Percentiles rank a stretch among this genome's conserved stretches.
phyloP scores from a whole-genome alignment of 2,888 invertebrate genomes.

The Spilosoma lubricipeda region DNA sequence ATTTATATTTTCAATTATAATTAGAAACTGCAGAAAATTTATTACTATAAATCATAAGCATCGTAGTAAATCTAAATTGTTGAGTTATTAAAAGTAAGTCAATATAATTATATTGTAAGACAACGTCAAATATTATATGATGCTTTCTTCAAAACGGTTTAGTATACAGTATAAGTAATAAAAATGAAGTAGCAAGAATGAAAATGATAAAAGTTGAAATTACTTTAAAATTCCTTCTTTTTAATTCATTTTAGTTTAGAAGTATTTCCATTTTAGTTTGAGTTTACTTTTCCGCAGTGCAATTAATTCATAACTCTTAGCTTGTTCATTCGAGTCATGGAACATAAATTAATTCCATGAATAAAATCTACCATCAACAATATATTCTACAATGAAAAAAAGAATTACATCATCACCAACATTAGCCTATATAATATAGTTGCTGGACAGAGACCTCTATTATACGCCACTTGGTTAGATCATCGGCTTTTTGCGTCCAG shows the following conservation, averaged over 20 bases:
- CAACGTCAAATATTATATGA: constrained; percentile 41
- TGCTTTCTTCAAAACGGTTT: constrained; percentile 44
- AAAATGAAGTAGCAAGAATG: constrained; percentile 49
- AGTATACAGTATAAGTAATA: constrained; percentile 43
- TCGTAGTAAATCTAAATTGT: neutral
- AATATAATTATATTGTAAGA: no score
- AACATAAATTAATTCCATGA: no score
- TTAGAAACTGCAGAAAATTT: constrained; percentile 29
- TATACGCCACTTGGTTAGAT: no score
- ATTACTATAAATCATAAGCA: neutral
- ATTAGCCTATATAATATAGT: no score
- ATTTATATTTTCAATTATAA: constrained; percentile 15
- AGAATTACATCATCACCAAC: no score
- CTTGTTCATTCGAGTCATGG: no score
- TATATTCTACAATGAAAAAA: neutral
- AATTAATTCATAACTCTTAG: no score
- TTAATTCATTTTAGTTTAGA: constrained; percentile 48
- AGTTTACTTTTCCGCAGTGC: constrained; percentile 41
- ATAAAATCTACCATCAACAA: no score
- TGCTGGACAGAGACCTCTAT: no score
- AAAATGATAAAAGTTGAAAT: constrained; percentile 66
- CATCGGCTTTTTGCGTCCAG: no score
- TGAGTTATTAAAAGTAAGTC: neutral
- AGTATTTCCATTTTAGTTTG: constrained; percentile 53
- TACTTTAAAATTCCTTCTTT: constrained; percentile 60